A percentile compares a stretch with the other conserved stretches of the same genome.
Evolutionary conservation across 2,888 invertebrate genomes (phyloP).

Genomic region (Dicycla oo): DNA sequence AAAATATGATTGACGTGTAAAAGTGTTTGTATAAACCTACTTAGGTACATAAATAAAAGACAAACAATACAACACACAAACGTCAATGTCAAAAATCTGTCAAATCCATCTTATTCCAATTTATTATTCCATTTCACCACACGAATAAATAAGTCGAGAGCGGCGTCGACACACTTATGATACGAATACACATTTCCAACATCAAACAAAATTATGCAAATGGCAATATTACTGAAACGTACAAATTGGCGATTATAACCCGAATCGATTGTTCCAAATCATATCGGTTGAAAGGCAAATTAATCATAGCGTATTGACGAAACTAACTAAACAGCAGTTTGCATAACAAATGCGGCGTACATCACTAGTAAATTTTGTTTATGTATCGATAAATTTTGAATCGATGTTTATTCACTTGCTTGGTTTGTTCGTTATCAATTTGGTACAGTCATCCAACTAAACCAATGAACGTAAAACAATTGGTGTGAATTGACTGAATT

Average conservation of each 20-base stretch:
- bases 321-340: conserved; percentile 53
- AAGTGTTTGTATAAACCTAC: too few relatives aligned
- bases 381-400: conserved; percentile 38
- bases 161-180: conserved; percentile 6
- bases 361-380: conserved; percentile 36
- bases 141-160: not conserved
- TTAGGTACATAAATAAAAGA: too few relatives aligned
- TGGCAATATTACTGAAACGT: conserved; percentile 15
- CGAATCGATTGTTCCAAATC: conserved; percentile 45
- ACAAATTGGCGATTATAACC: conserved; percentile 41
- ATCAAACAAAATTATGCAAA: conserved; percentile 47
- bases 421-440: conserved; percentile 41
- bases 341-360: conserved; percentile 34
- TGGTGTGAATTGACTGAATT: not conserved
- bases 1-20: too few relatives aligned
- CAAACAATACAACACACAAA: not conserved
- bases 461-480: not conserved
- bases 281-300: conserved; percentile 52
- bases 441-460: not conserved
- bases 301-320: conserved; percentile 53
- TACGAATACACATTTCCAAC: conserved; percentile 11
- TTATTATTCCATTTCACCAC: not conserved
- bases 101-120: not conserved
- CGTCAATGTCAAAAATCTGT: not conserved
- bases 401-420: conserved; percentile 39